phyloP scores from a whole-genome alignment of 2,888 invertebrate species.

The Papilio demoleus region DNA sequence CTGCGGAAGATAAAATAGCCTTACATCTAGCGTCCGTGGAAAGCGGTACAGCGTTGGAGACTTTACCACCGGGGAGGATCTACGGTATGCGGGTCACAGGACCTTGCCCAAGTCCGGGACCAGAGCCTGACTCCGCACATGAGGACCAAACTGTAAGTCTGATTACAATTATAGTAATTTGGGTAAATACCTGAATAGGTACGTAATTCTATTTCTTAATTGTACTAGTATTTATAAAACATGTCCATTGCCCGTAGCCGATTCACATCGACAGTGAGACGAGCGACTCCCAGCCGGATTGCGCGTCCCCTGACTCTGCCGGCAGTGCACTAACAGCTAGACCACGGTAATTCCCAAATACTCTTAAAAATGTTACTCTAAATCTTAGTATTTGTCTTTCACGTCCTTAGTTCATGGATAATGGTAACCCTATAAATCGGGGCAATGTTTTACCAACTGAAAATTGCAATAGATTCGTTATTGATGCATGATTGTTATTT shows the following conservation, averaged over 20 bases:
- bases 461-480: neutral
- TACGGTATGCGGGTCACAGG: constrained; percentile 94
- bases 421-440: neutral
- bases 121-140: constrained; percentile 72
- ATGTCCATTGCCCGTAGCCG: constrained; percentile 54
- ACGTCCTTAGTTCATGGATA: neutral
- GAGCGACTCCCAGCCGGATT: constrained; percentile 75
- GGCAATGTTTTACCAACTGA: neutral
- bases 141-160: constrained; percentile 71
- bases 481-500: constrained; percentile 16
- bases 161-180: too few species aligned
- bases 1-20: constrained; percentile 98
- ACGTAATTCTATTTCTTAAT: neutral
- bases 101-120: constrained; percentile 84
- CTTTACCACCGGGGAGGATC: constrained; percentile 94
- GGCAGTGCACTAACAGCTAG: constrained; percentile 51
- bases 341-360: constrained; percentile 43
- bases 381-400: too few species aligned
- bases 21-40: constrained; percentile 92
- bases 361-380: too few species aligned
- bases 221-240: neutral
- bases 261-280: constrained; percentile 80
- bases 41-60: constrained; percentile 82
- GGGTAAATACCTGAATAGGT: too few species aligned
- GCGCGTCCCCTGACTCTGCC: constrained; percentile 70